These are phyloP conservation scores for Lithophane ornitopus DNA, from an alignment of 2,888 invertebrate genomes.

Conservation along the genomic window DNA sequence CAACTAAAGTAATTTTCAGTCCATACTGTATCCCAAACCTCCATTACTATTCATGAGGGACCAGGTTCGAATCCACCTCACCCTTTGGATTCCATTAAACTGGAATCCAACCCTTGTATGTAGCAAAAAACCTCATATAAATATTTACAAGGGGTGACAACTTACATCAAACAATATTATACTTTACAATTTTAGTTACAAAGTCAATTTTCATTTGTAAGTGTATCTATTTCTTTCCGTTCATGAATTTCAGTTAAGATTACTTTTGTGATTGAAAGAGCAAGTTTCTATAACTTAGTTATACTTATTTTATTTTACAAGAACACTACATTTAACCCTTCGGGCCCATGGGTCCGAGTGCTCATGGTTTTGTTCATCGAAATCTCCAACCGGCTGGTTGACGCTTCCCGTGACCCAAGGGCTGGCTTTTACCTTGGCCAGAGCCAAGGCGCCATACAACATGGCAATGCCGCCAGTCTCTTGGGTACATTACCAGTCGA, in stretches of 20 bases:
- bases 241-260: conserved; percentile 35
- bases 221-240: conserved; percentile 41
- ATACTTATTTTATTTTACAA: not conserved
- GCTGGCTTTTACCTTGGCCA: too few species aligned
- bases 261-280: conserved; percentile 7
- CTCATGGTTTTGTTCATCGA: too few species aligned
- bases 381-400: too few species aligned
- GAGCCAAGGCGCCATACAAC: too few species aligned
- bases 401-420: too few species aligned
- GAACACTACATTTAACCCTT: too few species aligned
- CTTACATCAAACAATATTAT: conserved; percentile 74
- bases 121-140: conserved; percentile 76
- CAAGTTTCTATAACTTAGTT: not conserved
- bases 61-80: conserved; percentile 62
- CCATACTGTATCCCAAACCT: conserved; percentile 51
- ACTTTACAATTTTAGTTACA: conserved; percentile 70
- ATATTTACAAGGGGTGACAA: conserved; percentile 75
- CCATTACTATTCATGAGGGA: conserved; percentile 78
- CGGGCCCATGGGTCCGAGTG: too few species aligned
- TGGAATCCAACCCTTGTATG: conserved; percentile 75
- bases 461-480: too few species aligned
- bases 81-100: conserved; percentile 79
- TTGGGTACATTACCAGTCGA: too few species aligned
- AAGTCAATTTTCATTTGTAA: conserved; percentile 69
- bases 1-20: conserved; percentile 54